Conservation (phyloP, 2,888 invertebrate genomes). For the Ophion slaviceki region DNA sequence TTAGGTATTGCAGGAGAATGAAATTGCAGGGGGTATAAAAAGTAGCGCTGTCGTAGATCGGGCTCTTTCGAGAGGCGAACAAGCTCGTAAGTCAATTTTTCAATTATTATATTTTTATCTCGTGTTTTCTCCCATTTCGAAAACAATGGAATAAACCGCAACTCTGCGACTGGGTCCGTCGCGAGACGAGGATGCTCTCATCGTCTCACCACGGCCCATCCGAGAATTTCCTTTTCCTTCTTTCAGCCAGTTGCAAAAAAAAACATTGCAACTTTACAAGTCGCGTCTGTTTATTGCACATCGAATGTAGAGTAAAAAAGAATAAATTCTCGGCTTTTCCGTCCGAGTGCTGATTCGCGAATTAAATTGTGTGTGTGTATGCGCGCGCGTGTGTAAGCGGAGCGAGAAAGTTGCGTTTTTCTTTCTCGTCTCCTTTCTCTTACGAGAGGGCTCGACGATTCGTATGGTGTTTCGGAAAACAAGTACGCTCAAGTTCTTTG, state of each 20-base stretch:
- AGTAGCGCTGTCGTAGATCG: slow-evolving; percentile 29
- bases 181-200: slow-evolving; percentile 71
- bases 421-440: not conserved
- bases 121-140: slow-evolving; percentile 7
- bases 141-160: slow-evolving; percentile 33
- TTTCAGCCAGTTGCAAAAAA: not conserved
- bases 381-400: not conserved
- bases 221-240: slow-evolving; percentile 9
- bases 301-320: slow-evolving; percentile 6
- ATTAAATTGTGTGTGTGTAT: not conserved
- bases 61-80: slow-evolving; percentile 40
- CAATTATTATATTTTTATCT: slow-evolving; percentile 3
- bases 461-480: slow-evolving; percentile 69
- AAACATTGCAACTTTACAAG: slow-evolving; percentile 20
- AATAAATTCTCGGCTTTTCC: not conserved
- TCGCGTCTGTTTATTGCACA: slow-evolving; percentile 55
- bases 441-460: slow-evolving; percentile 37
- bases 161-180: slow-evolving; percentile 76
- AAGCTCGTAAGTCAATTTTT: slow-evolving; percentile 44
- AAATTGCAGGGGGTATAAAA: slow-evolving; percentile 41
- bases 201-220: slow-evolving; percentile 73
- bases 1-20: slow-evolving; percentile 72
- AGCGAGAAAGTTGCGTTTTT: slow-evolving; percentile 2
- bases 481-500: slow-evolving; percentile 75
- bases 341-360: not conserved